Evolutionary conservation across 30 jellyfish, hydroid and myxozoan species (phyloP), one percentile per base, ranked within the genome.

Genomic region (Aurelia aurita): DNA sequence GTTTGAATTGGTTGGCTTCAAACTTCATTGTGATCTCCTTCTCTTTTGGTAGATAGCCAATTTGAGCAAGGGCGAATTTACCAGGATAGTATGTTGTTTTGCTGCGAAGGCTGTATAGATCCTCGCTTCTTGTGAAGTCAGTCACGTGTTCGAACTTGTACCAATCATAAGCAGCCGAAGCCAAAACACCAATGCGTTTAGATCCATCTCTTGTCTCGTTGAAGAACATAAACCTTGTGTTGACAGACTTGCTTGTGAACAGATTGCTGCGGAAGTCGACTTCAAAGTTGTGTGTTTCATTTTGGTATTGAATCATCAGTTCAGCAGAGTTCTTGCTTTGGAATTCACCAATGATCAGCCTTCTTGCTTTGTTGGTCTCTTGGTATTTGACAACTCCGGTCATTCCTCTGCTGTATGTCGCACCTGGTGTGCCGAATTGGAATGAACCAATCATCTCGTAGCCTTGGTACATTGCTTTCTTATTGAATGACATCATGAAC

Each of bases 361-460:
- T 58, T 63, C 87, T 85, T 57, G 34, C 60, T 28, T 45, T 74
- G 80, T 86, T 84, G 14, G 91, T 90, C 45, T 79, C 97, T 18
- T 28, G 71, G 94, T 89, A 95, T 46, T 64, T 77, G 74, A 89
- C 76, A 13, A 47, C 58, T 10, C 97, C 98, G 58, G 86, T 55
- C 80, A 89, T 39, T 61, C 87, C 92, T 27, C 97, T 62, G 59
- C 89, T 90, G 86, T 95, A 95, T 1, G 96, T 71, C 35, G 99
- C 99, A 35, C 99, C 99, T 6, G 97, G 97, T 22, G 99, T 89
- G 55, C 98, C 92, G 31, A 95, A 71, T 43, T 68, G 88, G 84
- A 89, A 34, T 26, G 75, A 26, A 22, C 99, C 99, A 68, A 79
- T 32, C 67, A 77, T 70, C 69, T 54, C 94, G 23, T 58, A 32